A percentile compares a stretch with the other conserved stretches of the same genome.
Conservation (phyloP, 1,140 invertebrate genomes). For the Berghia stephanieae region DNA sequence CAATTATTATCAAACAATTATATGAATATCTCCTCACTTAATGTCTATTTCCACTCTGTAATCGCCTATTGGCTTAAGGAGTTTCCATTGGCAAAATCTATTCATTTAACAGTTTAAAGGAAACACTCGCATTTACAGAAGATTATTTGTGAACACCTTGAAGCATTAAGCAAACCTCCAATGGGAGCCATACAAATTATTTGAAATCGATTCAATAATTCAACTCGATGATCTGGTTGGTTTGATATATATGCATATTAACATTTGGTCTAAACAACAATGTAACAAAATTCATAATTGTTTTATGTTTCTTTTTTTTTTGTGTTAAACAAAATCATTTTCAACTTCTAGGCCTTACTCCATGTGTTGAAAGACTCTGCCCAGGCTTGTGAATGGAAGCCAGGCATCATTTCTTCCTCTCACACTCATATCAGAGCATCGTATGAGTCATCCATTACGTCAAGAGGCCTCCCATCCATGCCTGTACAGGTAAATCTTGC, state of each 20-base stretch:
- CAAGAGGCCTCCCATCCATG: slow-evolving; percentile 35
- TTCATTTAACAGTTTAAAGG: no score
- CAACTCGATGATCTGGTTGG: neutral
- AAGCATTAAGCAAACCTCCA: no score
- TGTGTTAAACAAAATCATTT: no score
- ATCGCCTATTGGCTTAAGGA: neutral
- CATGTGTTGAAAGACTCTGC: slow-evolving; percentile 49
- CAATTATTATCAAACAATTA: neutral
- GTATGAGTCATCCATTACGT: slow-evolving; percentile 32
- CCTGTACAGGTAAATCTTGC: slow-evolving; percentile 48
- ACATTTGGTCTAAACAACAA: neutral
- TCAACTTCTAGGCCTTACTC: slow-evolving; percentile 42
- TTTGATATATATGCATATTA: neutral
- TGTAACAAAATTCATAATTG: neutral
- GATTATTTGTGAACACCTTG: no score
- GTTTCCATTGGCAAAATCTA: neutral
- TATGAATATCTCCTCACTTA: neutral
- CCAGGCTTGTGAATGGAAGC: slow-evolving; percentile 53
- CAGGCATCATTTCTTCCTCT: slow-evolving; percentile 46
- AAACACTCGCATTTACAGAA: no score
- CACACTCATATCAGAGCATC: slow-evolving; percentile 30
- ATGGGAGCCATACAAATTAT: no score
- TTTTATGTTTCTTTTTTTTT: neutral
- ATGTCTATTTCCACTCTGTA: neutral
- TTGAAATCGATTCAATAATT: neutral